Conservation (phyloP, 2,113 vertebrate genomes). For the Ciconia boyciana region DNA sequence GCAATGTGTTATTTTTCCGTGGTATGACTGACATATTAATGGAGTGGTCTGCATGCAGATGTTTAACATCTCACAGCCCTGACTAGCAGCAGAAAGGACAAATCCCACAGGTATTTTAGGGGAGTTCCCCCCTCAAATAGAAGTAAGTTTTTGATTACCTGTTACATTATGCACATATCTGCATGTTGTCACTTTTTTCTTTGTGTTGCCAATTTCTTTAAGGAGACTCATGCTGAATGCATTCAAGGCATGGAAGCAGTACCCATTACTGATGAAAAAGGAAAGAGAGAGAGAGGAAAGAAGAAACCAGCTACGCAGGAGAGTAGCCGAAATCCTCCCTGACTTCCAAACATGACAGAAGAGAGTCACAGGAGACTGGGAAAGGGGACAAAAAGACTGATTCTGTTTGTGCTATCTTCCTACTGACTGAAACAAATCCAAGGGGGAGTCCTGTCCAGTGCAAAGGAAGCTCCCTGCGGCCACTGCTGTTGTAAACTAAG, state of each 20-base stretch:
- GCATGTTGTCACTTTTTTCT: neutral
- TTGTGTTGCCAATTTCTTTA: neutral
- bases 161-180: neutral
- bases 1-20: neutral
- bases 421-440: neutral
- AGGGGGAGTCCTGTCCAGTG: neutral
- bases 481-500: neutral
- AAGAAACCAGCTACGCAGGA: conserved; percentile 78
- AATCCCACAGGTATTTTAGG: neutral
- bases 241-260: conserved; percentile 80
- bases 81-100: neutral
- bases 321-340: conserved; percentile 86
- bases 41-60: neutral
- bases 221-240: conserved; percentile 72
- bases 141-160: neutral
- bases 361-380: neutral
- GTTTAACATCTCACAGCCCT: neutral
- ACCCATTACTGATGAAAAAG: conserved; percentile 71
- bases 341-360: conserved; percentile 72
- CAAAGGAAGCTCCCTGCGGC: neutral
- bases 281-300: conserved; percentile 81
- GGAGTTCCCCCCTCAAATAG: neutral
- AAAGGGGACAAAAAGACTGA: neutral
- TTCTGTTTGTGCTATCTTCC: neutral
- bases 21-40: neutral